Conservation (phyloP, 1,140 invertebrate species). For the Thaumatotibia leucotreta region DNA sequence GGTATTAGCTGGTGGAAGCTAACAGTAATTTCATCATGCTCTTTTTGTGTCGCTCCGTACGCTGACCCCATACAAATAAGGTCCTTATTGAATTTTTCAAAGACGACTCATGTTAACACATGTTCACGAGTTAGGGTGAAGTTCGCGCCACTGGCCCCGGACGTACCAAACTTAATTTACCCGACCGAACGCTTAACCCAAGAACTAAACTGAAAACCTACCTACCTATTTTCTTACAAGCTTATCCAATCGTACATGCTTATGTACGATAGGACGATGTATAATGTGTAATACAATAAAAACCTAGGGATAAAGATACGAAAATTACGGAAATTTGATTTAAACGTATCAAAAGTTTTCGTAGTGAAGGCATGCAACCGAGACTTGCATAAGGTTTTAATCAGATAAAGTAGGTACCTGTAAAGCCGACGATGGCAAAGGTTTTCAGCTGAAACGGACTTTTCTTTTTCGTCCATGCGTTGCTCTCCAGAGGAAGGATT, state of each 20-base stretch:
- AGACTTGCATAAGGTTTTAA: slow-evolving; percentile 7
- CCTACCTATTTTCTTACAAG: slow-evolving; percentile 19
- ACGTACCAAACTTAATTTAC: slow-evolving; percentile 67
- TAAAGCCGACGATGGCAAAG: slow-evolving; percentile 5
- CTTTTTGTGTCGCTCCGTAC: slow-evolving; percentile 60
- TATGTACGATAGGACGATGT: background rate
- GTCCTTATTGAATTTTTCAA: slow-evolving; percentile 71
- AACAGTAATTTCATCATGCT: slow-evolving; percentile 67
- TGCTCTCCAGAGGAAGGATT: background rate
- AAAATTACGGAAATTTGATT: background rate
- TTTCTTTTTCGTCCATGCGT: slow-evolving; percentile 2
- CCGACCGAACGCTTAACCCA: slow-evolving; percentile 45
- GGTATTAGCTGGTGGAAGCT: slow-evolving; percentile 52
- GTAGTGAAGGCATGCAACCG: background rate
- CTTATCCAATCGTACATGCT: background rate
- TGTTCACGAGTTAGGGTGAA: slow-evolving; percentile 55
- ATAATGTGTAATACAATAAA: background rate
- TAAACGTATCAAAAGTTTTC: background rate
- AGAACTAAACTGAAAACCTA: slow-evolving; percentile 36
- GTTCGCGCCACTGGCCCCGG: slow-evolving; percentile 38
- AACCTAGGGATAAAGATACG: background rate
- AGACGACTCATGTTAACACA: slow-evolving; percentile 67
- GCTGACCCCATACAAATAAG: slow-evolving; percentile 73
- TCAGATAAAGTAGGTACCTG: slow-evolving; percentile 12
- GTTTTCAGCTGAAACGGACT: slow-evolving; percentile 4